Evolutionary conservation across 2,113 vertebrate species (phyloP).

Genomic region (Alethe castanea): DNA sequence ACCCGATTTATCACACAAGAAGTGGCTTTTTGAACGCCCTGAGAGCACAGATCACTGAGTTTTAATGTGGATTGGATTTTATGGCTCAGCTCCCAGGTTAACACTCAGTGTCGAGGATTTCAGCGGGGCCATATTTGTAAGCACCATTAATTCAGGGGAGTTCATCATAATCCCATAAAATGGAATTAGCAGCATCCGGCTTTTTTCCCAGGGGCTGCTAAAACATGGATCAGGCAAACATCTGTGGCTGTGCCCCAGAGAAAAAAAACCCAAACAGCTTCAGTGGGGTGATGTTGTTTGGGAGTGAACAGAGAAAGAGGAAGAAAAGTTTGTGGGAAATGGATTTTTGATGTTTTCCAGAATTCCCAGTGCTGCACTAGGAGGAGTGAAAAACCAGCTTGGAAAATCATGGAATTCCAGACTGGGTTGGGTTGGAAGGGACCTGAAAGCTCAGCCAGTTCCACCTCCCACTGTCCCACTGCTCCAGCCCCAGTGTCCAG

Average conservation of each 20-base stretch:
- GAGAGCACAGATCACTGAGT: neutral
- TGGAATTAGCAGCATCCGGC: neutral
- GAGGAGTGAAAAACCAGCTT: neutral
- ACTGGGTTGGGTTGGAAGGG: neutral
- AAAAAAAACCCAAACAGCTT: neutral
- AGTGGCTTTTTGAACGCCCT: neutral
- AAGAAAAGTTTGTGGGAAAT: neutral
- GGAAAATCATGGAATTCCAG: neutral
- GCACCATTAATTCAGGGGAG: neutral
- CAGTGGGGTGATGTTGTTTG: neutral
- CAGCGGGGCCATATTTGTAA: neutral
- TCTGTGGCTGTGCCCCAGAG: neutral
- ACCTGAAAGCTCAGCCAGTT: neutral
- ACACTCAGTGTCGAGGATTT: neutral
- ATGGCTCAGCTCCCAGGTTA: slow-evolving; percentile 1
- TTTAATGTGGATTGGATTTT: neutral
- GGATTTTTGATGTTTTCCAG: neutral
- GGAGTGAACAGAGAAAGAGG: neutral
- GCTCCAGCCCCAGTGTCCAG: accelerated
- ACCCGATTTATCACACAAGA: neutral
- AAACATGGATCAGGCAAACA: neutral
- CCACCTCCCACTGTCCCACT: accelerated
- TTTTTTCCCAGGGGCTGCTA: neutral
- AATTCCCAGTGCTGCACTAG: neutral
- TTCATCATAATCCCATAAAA: neutral